A percentile compares a stretch with the other conserved stretches of the same genome.
Evolutionary conservation across 2,888 invertebrate species (phyloP).

Genomic region (Campoletis raptor): DNA sequence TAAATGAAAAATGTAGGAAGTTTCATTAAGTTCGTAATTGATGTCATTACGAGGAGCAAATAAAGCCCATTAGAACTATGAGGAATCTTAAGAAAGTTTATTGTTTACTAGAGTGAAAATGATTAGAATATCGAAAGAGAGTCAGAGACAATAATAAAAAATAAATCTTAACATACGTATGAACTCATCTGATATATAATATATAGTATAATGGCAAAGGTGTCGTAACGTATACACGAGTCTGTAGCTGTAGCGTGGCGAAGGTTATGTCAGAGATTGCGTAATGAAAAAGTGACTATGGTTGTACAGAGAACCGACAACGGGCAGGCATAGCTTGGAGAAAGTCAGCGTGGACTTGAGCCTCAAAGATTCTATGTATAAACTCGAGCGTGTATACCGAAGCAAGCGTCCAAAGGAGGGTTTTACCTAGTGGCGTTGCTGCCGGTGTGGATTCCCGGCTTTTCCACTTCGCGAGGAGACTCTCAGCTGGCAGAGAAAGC

Average conservation of each 20-base stretch:
- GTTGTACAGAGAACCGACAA: slow-evolving; percentile 73
- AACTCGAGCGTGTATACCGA: slow-evolving; percentile 47
- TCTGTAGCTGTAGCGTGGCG: slow-evolving; percentile 79
- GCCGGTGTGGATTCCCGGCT: slow-evolving; percentile 47
- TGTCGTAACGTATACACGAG: slow-evolving; percentile 78
- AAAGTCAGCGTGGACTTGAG: slow-evolving; percentile 73
- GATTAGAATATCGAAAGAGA: neutral
- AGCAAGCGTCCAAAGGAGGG: slow-evolving; percentile 14
- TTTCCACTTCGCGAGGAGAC: slow-evolving; percentile 45
- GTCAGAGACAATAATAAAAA: neutral
- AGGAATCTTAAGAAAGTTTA: neutral
- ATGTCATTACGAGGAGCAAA: neutral
- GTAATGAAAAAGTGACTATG: slow-evolving; percentile 75
- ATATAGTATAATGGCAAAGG: slow-evolving; percentile 72
- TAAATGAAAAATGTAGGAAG: neutral
- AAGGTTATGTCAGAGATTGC: slow-evolving; percentile 85
- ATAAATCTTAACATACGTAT: slow-evolving; percentile 12
- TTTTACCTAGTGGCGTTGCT: slow-evolving; percentile 26
- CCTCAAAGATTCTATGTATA: slow-evolving; percentile 63
- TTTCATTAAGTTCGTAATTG: neutral
- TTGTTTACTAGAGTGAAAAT: neutral
- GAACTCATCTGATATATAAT: slow-evolving; percentile 39
- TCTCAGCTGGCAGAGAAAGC: slow-evolving; percentile 62
- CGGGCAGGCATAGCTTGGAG: slow-evolving; percentile 69
- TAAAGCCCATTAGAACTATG: neutral